Base-by-base conservation (phyloP, 2,888 invertebrate species). In the Glyphotaelius pellucidus region DNA sequence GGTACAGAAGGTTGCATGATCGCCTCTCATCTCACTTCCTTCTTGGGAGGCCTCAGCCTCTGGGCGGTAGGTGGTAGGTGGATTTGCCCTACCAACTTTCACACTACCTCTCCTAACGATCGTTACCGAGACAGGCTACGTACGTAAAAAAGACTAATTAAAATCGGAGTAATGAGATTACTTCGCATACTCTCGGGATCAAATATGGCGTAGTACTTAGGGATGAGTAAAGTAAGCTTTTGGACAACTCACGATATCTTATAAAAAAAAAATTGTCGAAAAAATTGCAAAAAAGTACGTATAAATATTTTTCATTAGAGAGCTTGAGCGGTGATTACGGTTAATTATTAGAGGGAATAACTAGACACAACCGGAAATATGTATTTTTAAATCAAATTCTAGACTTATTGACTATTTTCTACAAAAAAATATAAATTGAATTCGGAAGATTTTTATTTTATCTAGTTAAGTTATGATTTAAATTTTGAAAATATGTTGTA, bases 1-100 rank as follows among this genome's bases (percentile, higher is more conserved):
- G 47, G 89, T 91, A 90, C 86, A 80, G 84, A 85, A 90, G 52
- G 90, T 47, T 32, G 47, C 42, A 30, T 32, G 84, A 84, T 35
- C 90, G 52, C 90, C 67, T 67, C 67, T 67, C 67, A n/a, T 67
- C 67, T 67, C 67, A n/a, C 67, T 67, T 67, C 67, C 67, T 42
- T 42, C 90, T 25, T 90, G 90, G 35, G 90, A n/a, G 90, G 90
- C 31, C 89, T 25, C 1, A 30, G 35, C 32, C 89, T 35, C 32
- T n/a, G 38, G 80, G 35, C 67, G 67, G 67, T 67, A 67, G 15
- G 87, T 9, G 87, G 87, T 47, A 52, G 42, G 87, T n/a, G 83
- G 19, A 15, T 47, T 32, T 52, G n/a, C 38, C n/a, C 87, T 87
- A 14, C 47, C 31, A 47, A 31, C 87, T 47, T 52, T 31, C 87